Evolutionary conservation across 64 coral and sea anemone species (phyloP), one percentile per base, ranked within the genome.

Genomic region (Orbicella faveolata): DNA sequence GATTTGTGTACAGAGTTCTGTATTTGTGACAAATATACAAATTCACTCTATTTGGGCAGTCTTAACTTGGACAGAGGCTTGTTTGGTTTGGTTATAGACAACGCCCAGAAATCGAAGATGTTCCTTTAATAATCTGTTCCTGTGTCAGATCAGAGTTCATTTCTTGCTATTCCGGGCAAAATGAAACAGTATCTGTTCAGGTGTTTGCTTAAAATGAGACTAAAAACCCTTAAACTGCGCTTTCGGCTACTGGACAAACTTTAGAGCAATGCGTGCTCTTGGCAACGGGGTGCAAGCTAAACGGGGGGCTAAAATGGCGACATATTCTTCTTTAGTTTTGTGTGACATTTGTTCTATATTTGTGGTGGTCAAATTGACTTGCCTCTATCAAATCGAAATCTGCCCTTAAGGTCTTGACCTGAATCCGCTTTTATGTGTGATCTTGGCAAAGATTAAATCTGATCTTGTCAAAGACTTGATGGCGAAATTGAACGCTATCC

Each of bases 31-130:
- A 34, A 83, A 17, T 44, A 17, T 44, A 6, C 14, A 39, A 35
- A 68, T 44, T 19, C 23, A 10, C 2, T 20, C 48, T 52, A 37
- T 85, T 52, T 73, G 36, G 12, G 3, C 20, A 9, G 20, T n/a
- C 64, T 30, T 70, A 70, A 25, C 23, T n/a, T 10, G 21, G 0
- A 70, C n/a, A 70, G 20, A 25, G 21, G 21, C 15, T 59, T 59
- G 15, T 59, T 59, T 59, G 16, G 65, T 41, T 39, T 21, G 0
- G n/a, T 52, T 52, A 18, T 39, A 52, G 82, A 21, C 21, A 20
- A 85, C 63, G 82, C 65, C 41, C 82, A 68, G 64, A 85, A 85
- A 85, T 19, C 36, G 33, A 44, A 85, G 18, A 85, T 66, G 75
- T 53, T 52, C 25, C 30, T 85, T 70, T 67, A 36, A 61, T 80